These are phyloP conservation scores for Megaustenia siamemsis DNA, from an alignment of 2,888 invertebrate genomes.

Conservation along the genomic window DNA sequence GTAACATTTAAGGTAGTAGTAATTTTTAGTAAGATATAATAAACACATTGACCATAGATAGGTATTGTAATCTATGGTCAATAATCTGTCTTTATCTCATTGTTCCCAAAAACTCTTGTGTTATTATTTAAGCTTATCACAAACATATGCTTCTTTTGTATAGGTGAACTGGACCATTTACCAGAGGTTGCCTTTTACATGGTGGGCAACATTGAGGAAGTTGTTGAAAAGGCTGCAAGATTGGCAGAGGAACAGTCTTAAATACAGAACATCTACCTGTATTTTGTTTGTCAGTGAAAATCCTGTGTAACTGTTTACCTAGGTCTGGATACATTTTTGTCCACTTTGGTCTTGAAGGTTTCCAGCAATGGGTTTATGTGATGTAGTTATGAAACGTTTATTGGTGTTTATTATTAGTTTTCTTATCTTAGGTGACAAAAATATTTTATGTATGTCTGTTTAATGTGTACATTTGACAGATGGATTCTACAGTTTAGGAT, in stretches of 20 bases:
- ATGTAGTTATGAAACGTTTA: neutral
- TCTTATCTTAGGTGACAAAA: no score
- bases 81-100: no score
- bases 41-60: no score
- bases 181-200: constrained; percentile 99
- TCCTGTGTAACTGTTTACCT: neutral
- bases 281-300: neutral
- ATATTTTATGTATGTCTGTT: neutral
- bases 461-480: neutral
- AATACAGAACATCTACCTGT: neutral
- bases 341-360: neutral
- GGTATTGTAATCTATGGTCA: no score
- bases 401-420: no score
- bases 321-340: neutral
- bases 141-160: neutral
- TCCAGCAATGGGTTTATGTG: neutral
- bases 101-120: no score
- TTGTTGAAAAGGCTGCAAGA: constrained; percentile 90
- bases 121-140: no score
- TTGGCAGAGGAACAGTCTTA: constrained; percentile 82
- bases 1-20: no score
- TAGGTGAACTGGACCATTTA: constrained; percentile 93
- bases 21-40: no score
- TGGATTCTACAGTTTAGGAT: no score
- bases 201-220: constrained; percentile 98